These are phyloP conservation scores for Notamacropus eugenii DNA, from an alignment of 2,797 vertebrate species.

Conservation along the genomic window DNA sequence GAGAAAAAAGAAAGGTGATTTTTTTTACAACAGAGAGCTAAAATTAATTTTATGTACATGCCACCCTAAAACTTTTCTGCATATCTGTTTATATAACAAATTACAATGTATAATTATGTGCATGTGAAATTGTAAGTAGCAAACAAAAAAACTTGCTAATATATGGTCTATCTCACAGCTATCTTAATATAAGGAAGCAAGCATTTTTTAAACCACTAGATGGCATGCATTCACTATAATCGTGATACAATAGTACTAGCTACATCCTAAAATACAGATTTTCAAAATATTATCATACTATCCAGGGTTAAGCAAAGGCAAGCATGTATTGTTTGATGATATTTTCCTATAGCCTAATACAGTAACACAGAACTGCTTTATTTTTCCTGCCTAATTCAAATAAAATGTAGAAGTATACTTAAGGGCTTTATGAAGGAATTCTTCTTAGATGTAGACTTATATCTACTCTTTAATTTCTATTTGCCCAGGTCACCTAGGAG, in stretches of 20 bases:
- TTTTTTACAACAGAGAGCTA: conserved; percentile 21
- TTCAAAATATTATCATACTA: conserved; percentile 25
- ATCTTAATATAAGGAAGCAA: background rate
- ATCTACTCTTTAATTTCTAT: conserved; percentile 39
- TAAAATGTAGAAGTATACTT: conserved; percentile 39
- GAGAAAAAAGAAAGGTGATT: background rate
- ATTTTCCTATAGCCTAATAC: conserved; percentile 60
- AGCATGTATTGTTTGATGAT: conserved; percentile 9
- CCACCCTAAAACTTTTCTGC: background rate
- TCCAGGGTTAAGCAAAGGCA: background rate
- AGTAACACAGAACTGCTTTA: conserved; percentile 51
- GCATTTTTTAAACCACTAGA: conserved; percentile 82
- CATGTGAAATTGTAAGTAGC: background rate
- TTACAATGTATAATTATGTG: background rate
- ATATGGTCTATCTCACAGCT: background rate
- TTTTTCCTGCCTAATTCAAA: conserved; percentile 39
- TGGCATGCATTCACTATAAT: conserved; percentile 81
- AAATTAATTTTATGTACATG: conserved; percentile 5
- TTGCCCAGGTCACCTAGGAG: conserved; percentile 29
- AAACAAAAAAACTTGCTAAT: background rate
- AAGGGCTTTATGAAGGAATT: conserved; percentile 45
- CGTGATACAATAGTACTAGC: conserved; percentile 42
- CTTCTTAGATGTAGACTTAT: background rate
- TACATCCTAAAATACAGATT: background rate
- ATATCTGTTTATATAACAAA: conserved; percentile 23